Base-by-base conservation (phyloP, 2,113 vertebrate species). In the Lichenostomus cassidix region DNA sequence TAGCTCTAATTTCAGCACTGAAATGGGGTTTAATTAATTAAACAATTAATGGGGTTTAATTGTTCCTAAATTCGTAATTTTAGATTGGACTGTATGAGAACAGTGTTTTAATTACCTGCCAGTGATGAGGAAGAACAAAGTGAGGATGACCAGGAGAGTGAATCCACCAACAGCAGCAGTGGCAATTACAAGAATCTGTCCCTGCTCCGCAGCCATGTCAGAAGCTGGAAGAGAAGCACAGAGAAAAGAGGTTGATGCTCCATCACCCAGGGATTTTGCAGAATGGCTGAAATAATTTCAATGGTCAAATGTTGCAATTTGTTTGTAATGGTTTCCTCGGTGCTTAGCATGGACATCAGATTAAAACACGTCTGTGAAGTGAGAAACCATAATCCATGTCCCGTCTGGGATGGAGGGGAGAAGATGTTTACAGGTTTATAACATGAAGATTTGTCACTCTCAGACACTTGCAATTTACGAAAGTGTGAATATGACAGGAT, bases 111-210 rank as follows among this genome's bases (percentile, higher is more conserved):
- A 28, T 98, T 99, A 99, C 99, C 99, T 98, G 82, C 99, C 99
- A 29, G 99, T 99, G 97, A 99, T 99, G 83, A 99, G 98, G 97
- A 99, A 99, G 98, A 99, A 99, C 90, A 99, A 98, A 55, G 99
- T 99, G 92, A 99, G 99, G 96, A 99, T 99, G 96, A 99, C 97
- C 15, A 99, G 98, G 58, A 99, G 99, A 35, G 99, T 99, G 96
- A 99, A 99, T 92, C 99, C 99, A 35, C 99, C 99, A 10, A 99
- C 99, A 2, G 99, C 99, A 6, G 99, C 99, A 0, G 99, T 99
- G 93, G 99, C 98, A 77, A 99, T 99, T 63, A 99, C 99, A 55
- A 99, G 98, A 84, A 99, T 99, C 96, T 99, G 99, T 67, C 99
- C 99, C 84, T 99, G 99, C 92, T 99, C 99, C 0, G 98, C 98